A percentile compares a stretch with the other conserved stretches of the same genome.
Evolutionary conservation across 2,797 vertebrate genomes (phyloP).

Genomic region (Gymnoscopelus microlampas): DNA sequence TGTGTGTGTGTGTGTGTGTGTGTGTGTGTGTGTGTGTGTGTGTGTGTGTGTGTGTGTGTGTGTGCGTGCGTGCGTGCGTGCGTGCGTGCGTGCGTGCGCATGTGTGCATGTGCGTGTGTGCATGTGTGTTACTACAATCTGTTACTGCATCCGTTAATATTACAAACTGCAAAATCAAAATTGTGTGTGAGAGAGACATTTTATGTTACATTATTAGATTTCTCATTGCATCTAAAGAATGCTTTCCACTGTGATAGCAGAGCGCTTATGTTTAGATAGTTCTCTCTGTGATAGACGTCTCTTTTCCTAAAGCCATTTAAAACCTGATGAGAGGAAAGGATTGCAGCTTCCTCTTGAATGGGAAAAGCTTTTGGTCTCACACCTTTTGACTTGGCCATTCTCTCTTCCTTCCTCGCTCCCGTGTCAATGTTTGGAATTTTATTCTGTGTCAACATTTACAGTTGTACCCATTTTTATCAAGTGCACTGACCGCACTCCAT

Average conservation of each 20-base stretch:
- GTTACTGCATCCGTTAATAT: neutral
- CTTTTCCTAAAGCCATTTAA: conserved; percentile 70
- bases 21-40: neutral
- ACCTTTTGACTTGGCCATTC: conserved; percentile 78
- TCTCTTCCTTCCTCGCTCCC: conserved; percentile 85
- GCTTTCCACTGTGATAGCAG: conserved; percentile 42
- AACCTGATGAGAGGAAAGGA: conserved; percentile 71
- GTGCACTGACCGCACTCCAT: neutral
- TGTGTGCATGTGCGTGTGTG: conserved; percentile 1
- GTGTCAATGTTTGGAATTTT: conserved; percentile 71
- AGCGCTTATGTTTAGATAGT: conserved; percentile 54
- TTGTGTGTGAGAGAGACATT: conserved; percentile 2
- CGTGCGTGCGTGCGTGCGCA: neutral
- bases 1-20: conserved; percentile 1
- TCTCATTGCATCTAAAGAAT: conserved; percentile 5
- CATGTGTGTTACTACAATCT: neutral
- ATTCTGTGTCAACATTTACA: conserved; percentile 67
- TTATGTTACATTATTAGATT: conserved; percentile 14
- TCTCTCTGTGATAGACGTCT: conserved; percentile 52
- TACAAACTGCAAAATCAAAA: neutral
- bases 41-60: conserved; percentile 2
- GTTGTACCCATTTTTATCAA: conserved; percentile 42
- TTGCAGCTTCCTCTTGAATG: conserved; percentile 70
- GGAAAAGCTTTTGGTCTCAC: conserved; percentile 71
- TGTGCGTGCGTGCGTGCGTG: neutral